Conservation (phyloP, 2,888 invertebrate species). For the Aquatica leii region DNA sequence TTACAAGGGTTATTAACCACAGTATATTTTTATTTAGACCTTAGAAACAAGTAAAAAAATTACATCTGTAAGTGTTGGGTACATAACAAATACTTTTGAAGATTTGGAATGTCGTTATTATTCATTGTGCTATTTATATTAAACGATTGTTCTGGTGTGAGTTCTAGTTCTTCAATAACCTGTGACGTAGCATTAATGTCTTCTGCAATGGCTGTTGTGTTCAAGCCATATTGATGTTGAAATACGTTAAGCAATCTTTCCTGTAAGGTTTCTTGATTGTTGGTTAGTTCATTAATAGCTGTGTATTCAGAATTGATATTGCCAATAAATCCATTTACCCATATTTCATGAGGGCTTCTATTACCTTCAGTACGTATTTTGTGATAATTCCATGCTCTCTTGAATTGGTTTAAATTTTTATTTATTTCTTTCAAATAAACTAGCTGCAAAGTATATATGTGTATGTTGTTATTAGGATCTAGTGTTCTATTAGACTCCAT, state of each 20-base stretch:
- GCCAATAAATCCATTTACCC: conserved; percentile 7
- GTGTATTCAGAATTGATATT: conserved; percentile 2
- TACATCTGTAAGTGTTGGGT: not conserved
- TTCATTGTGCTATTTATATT: not conserved
- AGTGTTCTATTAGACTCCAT: conserved; percentile 5
- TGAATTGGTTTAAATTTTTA: not conserved
- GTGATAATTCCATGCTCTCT: conserved; percentile 10
- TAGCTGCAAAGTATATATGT: not conserved
- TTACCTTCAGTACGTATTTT: conserved; percentile 5
- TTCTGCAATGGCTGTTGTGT: not conserved
- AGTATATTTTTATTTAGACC: not conserved
- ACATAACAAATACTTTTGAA: conserved; percentile 1
- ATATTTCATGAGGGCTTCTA: conserved; percentile 4
- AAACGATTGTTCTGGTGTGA: not conserved
- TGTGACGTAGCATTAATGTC: conserved; percentile 3
- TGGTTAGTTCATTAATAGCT: not conserved
- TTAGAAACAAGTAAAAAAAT: not conserved
- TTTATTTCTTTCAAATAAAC: conserved; percentile 3
- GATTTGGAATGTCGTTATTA: not conserved
- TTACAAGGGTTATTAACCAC: too few species aligned
- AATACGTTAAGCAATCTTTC: not conserved
- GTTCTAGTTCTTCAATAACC: not conserved
- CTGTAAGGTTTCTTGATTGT: not conserved
- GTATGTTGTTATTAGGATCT: not conserved
- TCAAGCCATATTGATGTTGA: not conserved